Percentiles rank a stretch among this genome's conserved stretches.
These are phyloP conservation scores for Strigamia maritima DNA, from an alignment of 2,888 invertebrate genomes.

Conservation along the genomic window DNA sequence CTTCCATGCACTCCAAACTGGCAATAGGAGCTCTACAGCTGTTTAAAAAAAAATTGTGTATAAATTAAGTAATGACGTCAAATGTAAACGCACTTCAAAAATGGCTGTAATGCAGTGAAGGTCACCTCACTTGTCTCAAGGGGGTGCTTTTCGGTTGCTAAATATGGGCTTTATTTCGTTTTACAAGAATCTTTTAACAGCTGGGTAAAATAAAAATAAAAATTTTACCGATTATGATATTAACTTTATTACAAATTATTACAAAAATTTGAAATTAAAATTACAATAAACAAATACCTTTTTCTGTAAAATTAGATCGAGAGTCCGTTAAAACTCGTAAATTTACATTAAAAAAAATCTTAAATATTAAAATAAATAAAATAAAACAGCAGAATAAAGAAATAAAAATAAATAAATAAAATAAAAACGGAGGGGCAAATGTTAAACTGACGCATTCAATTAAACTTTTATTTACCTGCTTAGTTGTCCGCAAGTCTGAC, in stretches of 20 bases:
- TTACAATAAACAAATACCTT: too few species aligned
- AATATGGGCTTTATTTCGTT: background rate
- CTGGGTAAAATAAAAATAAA: background rate
- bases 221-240: background rate
- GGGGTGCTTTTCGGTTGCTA: background rate
- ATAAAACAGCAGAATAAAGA: background rate
- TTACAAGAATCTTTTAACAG: background rate
- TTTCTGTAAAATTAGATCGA: too few species aligned
- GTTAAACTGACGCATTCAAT: conserved; percentile 2
- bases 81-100: background rate
- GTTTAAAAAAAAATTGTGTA: conserved; percentile 40
- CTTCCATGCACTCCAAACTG: conserved; percentile 90
- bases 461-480: background rate
- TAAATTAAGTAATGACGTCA: conserved; percentile 8
- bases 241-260: too few species aligned
- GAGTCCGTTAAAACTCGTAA: too few species aligned
- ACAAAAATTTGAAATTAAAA: too few species aligned
- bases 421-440: background rate
- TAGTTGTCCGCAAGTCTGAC: conserved; percentile 13
- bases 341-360: background rate
- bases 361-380: background rate
- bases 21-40: conserved; percentile 90
- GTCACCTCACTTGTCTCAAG: conserved; percentile 19
- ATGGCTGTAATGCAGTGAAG: conserved; percentile 22
- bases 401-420: background rate